Evolutionary conservation across 2,888 invertebrate genomes (phyloP).

Genomic region (Phania funesta): DNA sequence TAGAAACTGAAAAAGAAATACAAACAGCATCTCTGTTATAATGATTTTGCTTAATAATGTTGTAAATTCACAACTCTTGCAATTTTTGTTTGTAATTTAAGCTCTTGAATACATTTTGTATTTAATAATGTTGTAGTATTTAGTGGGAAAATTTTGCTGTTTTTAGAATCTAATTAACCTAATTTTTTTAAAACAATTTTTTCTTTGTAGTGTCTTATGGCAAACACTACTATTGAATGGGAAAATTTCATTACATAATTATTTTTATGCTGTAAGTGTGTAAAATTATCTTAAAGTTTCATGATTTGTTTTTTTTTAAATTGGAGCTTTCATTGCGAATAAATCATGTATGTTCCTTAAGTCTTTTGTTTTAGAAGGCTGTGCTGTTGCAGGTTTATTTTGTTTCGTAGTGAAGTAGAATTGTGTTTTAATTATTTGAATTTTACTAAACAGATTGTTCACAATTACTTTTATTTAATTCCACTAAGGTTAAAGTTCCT

Average conservation of each 20-base stretch:
- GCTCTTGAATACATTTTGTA: constrained; percentile 16
- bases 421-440: background rate
- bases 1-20: constrained; percentile 16
- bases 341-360: background rate
- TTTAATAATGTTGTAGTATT: constrained; percentile 44
- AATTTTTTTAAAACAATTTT: constrained; percentile 15
- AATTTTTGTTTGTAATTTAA: constrained; percentile 27
- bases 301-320: background rate
- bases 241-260: constrained; percentile 18
- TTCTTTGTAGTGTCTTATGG: background rate
- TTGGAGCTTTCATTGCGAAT: background rate
- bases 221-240: constrained; percentile 6
- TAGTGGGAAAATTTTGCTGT: constrained; percentile 47
- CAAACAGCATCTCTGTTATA: constrained; percentile 18
- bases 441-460: background rate
- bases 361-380: constrained; percentile 13
- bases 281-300: background rate
- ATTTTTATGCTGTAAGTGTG: background rate
- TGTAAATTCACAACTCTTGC: constrained; percentile 44
- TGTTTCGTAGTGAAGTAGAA: background rate
- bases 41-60: constrained; percentile 25
- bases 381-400: background rate
- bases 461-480: background rate
- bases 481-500: constrained; percentile 6
- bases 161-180: constrained; percentile 65